A percentile compares a stretch with the other conserved stretches of the same genome.
Conservation (phyloP, 2,113 vertebrate genomes). For the Sinosuthora webbiana region DNA sequence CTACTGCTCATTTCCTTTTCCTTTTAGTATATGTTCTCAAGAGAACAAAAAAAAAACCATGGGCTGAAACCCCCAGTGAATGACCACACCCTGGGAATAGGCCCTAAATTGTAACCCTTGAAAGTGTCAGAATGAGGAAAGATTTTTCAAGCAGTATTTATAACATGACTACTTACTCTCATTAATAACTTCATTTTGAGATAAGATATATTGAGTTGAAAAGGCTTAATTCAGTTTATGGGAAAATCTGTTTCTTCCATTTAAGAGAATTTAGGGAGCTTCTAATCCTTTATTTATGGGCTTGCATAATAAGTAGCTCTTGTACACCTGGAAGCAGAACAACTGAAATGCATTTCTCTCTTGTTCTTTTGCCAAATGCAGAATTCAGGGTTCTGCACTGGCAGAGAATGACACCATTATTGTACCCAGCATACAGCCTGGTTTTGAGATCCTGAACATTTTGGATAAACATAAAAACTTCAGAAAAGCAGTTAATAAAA, state of each 20-base stretch:
- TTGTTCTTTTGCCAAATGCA: background rate
- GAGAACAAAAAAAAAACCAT: background rate
- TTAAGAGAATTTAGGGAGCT: background rate
- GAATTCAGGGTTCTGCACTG: background rate
- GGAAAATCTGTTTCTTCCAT: background rate
- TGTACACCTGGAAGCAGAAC: background rate
- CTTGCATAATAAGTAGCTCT: background rate
- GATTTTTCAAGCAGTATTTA: background rate
- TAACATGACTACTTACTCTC: background rate
- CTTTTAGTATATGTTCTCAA: background rate
- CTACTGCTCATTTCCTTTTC: constrained; percentile 10
- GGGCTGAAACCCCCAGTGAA: background rate
- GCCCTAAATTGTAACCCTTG: background rate
- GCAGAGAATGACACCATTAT: background rate
- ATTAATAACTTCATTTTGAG: background rate
- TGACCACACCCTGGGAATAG: background rate
- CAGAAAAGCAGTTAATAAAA: background rate
- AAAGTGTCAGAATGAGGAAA: background rate
- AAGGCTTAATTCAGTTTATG: background rate
- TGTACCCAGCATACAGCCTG: background rate
- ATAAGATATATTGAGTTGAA: background rate
- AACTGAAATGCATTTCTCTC: background rate
- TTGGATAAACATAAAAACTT: background rate
- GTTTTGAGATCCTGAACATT: background rate
- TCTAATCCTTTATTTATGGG: background rate